Percentiles rank a stretch among this genome's conserved stretches.
Evolutionary conservation across 2,113 vertebrate species (phyloP).

Genomic region (Nerophis ophidion): DNA sequence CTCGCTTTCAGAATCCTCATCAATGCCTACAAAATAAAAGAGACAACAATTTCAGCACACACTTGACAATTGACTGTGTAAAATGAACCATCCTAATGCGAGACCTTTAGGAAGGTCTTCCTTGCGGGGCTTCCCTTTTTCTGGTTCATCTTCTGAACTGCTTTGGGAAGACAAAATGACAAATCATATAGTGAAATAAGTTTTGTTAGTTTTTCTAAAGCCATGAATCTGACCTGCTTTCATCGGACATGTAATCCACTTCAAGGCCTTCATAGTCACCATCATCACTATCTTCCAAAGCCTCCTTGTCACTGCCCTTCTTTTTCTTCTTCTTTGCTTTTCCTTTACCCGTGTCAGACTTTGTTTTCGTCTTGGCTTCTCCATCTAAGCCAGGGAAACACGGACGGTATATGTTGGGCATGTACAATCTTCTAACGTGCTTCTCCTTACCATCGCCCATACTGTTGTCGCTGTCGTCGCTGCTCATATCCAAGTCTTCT

Average conservation of each 20-base stretch:
- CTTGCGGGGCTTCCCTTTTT: slow-evolving; percentile 73
- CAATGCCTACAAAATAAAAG: slow-evolving; percentile 70
- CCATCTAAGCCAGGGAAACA: slow-evolving; percentile 52
- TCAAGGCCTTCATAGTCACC: slow-evolving; percentile 89
- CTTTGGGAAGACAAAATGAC: not conserved
- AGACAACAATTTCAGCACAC: not conserved
- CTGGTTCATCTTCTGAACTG: slow-evolving; percentile 78
- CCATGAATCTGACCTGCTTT: slow-evolving; percentile 74
- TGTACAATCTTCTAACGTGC: not conserved
- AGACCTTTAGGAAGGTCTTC: slow-evolving; percentile 83
- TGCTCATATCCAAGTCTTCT: slow-evolving; percentile 86
- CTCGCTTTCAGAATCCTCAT: slow-evolving; percentile 84
- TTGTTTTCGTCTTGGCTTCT: slow-evolving; percentile 61
- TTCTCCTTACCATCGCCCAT: slow-evolving; percentile 73
- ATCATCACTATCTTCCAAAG: slow-evolving; percentile 84
- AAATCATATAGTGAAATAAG: not conserved
- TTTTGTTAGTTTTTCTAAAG: not conserved
- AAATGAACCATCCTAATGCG: not conserved
- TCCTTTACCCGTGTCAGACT: slow-evolving; percentile 67
- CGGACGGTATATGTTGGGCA: not conserved
- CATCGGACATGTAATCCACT: slow-evolving; percentile 91
- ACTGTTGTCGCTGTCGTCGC: slow-evolving; percentile 80
- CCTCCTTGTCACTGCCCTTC: slow-evolving; percentile 74
- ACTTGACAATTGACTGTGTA: not conserved
- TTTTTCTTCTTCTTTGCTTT: slow-evolving; percentile 68